Conservation (phyloP, 2,113 vertebrate genomes). For the Melanerpes formicivorus region DNA sequence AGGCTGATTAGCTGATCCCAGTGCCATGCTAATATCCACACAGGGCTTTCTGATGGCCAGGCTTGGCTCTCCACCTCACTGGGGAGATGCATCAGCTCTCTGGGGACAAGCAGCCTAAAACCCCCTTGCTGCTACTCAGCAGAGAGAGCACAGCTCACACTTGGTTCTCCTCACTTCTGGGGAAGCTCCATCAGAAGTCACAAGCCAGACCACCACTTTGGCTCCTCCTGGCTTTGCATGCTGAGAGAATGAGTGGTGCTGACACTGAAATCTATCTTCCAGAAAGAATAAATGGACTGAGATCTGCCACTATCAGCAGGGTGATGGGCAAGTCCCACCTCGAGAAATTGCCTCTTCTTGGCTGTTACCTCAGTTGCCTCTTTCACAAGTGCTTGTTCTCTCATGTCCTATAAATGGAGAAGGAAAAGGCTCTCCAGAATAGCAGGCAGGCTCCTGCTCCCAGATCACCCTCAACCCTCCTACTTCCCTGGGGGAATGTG, state of each 20-base stretch:
- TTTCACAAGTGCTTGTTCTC: neutral
- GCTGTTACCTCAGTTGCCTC: neutral
- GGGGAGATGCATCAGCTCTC: neutral
- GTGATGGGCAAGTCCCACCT: neutral
- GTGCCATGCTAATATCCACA: neutral
- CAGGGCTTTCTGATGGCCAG: neutral
- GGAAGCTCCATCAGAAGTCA: neutral
- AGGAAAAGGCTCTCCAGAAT: neutral
- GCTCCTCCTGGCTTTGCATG: neutral
- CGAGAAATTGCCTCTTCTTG: neutral
- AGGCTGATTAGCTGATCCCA: neutral
- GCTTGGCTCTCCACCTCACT: neutral
- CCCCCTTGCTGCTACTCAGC: neutral
- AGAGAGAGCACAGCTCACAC: neutral
- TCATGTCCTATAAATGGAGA: neutral
- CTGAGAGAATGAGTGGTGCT: neutral
- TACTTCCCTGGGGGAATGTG: neutral
- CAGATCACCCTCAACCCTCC: neutral
- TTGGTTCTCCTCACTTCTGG: neutral
- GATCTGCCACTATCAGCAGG: neutral
- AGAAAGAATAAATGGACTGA: neutral
- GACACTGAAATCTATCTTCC: neutral
- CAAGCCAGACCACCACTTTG: neutral
- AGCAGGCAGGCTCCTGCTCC: neutral
- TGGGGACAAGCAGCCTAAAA: neutral